Percentiles rank a stretch among this genome's conserved stretches.
Conservation (phyloP, 2,113 vertebrate species). For the Rhizomys pruinosus region DNA sequence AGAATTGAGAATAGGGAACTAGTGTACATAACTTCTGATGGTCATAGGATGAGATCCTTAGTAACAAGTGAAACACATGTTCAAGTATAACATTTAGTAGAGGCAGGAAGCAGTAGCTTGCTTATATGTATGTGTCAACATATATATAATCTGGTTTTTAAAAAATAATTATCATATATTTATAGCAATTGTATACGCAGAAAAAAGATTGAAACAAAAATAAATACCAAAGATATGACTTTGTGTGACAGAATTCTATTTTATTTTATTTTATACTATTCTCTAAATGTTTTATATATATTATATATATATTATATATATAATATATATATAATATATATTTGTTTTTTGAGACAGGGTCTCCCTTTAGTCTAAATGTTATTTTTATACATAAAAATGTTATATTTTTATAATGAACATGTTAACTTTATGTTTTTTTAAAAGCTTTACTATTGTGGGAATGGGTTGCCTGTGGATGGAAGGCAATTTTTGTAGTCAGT, state of each 20-base stretch:
- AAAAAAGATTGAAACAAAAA: not conserved
- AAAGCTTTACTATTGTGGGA: too few species aligned
- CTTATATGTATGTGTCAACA: not conserved
- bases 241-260: not conserved
- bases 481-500: too few species aligned
- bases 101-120: not conserved
- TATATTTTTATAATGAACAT: not conserved
- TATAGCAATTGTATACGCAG: not conserved
- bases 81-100: not conserved
- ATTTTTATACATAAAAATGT: too few species aligned
- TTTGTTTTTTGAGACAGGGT: too few species aligned
- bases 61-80: not conserved
- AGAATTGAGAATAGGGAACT: not conserved
- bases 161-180: not conserved
- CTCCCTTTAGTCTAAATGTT: too few species aligned
- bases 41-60: not conserved
- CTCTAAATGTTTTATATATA: not conserved
- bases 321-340: too few species aligned
- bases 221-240: not conserved
- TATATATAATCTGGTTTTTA: not conserved
- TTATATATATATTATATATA: too few species aligned
- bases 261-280: slow-evolving; percentile 2
- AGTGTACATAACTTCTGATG: not conserved
- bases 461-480: too few species aligned
- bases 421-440: not conserved